These are phyloP conservation scores for Scleropages formosus DNA, from an alignment of 2,797 vertebrate genomes.

Conservation along the genomic window DNA sequence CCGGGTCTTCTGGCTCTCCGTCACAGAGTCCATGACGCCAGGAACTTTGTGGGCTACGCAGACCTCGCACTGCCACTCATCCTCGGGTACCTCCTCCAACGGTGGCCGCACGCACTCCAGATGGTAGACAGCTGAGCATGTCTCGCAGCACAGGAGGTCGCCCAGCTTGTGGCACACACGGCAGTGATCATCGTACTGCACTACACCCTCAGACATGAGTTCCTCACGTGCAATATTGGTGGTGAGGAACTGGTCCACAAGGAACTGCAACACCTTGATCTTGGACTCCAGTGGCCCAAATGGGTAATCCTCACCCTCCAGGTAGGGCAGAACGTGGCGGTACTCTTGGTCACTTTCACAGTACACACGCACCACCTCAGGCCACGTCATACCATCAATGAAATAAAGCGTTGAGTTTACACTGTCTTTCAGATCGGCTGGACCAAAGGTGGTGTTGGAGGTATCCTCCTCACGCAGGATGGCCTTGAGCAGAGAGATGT, in stretches of 20 bases:
- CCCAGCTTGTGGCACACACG: conserved; percentile 94
- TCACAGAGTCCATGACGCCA: conserved; percentile 88
- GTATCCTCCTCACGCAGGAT: conserved; percentile 96
- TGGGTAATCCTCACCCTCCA: conserved; percentile 89
- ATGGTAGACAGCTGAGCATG: conserved; percentile 94
- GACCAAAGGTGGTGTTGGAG: conserved; percentile 94
- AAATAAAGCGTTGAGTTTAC: conserved; percentile 95
- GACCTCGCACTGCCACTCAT: conserved; percentile 97
- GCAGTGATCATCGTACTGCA: conserved; percentile 95
- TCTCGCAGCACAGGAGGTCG: conserved; percentile 95
- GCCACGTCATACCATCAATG: conserved; percentile 97
- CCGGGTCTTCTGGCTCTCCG: conserved; percentile 89
- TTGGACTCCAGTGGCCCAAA: conserved; percentile 91
- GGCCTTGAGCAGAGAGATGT: conserved; percentile 89
- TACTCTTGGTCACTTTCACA: conserved; percentile 94
- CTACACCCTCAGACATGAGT: conserved; percentile 92
- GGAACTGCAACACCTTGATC: conserved; percentile 92
- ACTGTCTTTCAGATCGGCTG: conserved; percentile 93
- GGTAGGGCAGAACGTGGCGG: conserved; percentile 85
- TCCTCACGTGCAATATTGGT: conserved; percentile 95
- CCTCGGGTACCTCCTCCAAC: conserved; percentile 92
- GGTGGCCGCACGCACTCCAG: conserved; percentile 94
- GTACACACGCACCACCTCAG: conserved; percentile 91
- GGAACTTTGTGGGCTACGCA: conserved; percentile 92
- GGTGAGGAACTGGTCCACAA: conserved; percentile 94